Evolutionary conservation across 1,140 invertebrate species (phyloP).

Genomic region (Nebria ingens): DNA sequence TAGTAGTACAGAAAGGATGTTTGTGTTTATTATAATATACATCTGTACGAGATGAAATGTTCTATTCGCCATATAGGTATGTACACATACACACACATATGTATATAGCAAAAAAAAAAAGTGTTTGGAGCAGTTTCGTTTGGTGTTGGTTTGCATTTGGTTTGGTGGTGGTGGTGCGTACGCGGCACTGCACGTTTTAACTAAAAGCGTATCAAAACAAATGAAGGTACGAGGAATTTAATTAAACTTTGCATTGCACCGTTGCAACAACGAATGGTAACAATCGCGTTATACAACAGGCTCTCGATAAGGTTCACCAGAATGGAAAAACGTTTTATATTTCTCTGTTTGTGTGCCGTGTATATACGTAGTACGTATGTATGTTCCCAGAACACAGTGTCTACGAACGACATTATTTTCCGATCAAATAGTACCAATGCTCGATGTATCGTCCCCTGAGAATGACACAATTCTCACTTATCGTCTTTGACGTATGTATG

Average conservation of each 20-base stretch:
- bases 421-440: neutral
- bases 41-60: too few species aligned
- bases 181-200: neutral
- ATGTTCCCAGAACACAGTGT: neutral
- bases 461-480: neutral
- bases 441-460: neutral
- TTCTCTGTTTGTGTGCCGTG: too few species aligned
- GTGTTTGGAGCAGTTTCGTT: too few species aligned
- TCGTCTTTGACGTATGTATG: too few species aligned
- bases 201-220: slow-evolving; percentile 9
- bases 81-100: too few species aligned
- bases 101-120: too few species aligned
- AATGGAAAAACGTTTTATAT: neutral
- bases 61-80: too few species aligned
- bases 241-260: neutral
- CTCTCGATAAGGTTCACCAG: neutral
- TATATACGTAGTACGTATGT: neutral
- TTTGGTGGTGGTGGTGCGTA: too few species aligned
- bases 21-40: too few species aligned
- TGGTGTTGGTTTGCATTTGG: too few species aligned
- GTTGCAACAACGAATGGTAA: neutral
- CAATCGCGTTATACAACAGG: neutral
- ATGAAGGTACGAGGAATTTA: slow-evolving; percentile 1
- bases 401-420: neutral
- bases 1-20: too few species aligned